Base-by-base conservation (phyloP, 2,888 invertebrate genomes). In the Nesidiocoris tenuis region DNA sequence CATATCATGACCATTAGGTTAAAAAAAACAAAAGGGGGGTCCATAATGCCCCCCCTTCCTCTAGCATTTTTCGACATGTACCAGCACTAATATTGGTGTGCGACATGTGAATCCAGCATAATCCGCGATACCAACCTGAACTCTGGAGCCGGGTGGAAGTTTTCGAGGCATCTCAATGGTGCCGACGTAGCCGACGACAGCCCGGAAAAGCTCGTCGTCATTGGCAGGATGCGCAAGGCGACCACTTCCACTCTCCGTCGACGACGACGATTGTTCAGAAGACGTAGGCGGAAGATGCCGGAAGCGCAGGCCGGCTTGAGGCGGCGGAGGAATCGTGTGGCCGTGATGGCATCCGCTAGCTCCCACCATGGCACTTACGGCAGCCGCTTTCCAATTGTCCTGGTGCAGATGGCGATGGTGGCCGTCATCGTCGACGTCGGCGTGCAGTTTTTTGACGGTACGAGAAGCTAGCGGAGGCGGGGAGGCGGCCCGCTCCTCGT, bases 111-210 rank as follows among this genome's bases (percentile, higher is more conserved):
- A n/a, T n/a, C n/a, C n/a, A n/a, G n/a, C n/a, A n/a, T n/a, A n/a
- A n/a, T n/a, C n/a, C n/a, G 39, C 5, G 12, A 39, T 39, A 67
- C 68, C 68, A 77, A 87, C 87, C 82, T 88, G 87, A 80, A 92
- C 84, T 74, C 94, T 90, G 16, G 91, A 90, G 57, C 90, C 90
- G 63, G 90, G 89, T 70, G 91, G 87, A 61, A 93, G 86, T 80
- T 93, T 91, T 83, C 91, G 91, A 0, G 97, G 96, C 86, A 97
- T 96, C 85, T 97, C 97, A 79, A 98, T 95, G 0, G 97, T 96
- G 21, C 97, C 97, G 65, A 98, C 86, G 84, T 98, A 98, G 0
- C 96, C 96, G 0, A 98, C 95, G 1, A 98, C 89, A 0, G 93
- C 93, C 80, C 92, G 89, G 82, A 83, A 83, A 5, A 80, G 65